Evolutionary conservation across 2,113 vertebrate genomes (phyloP).

Genomic region (Peromyscus maniculatus): DNA sequence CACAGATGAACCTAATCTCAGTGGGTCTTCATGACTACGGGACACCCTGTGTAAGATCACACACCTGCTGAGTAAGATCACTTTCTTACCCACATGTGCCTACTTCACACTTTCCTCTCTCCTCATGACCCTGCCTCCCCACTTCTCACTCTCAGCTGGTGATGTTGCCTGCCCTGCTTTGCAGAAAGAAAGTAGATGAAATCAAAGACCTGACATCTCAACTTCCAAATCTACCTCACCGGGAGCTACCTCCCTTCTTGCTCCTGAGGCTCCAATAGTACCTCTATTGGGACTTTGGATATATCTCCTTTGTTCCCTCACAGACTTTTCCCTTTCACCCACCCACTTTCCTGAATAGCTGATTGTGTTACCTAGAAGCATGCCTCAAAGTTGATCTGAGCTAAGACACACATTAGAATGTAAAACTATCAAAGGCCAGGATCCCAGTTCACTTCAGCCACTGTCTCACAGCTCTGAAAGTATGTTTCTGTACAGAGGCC

Average conservation of each 20-base stretch:
- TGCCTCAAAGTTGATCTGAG: neutral
- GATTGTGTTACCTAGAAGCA: neutral
- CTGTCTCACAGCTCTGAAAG: neutral
- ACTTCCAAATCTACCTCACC: neutral
- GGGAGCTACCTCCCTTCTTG: neutral
- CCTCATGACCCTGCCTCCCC: neutral
- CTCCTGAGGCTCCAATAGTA: neutral
- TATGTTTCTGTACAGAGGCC: accelerated
- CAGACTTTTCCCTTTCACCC: neutral
- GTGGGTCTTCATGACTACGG: neutral
- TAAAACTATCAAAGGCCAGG: neutral
- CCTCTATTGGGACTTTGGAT: neutral
- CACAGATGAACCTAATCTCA: neutral
- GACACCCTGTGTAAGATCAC: neutral
- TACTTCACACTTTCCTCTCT: neutral
- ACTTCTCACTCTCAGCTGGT: neutral
- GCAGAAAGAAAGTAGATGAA: neutral
- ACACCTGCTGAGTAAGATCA: neutral
- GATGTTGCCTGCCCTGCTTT: neutral
- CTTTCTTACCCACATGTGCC: neutral
- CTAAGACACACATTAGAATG: neutral
- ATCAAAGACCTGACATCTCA: neutral
- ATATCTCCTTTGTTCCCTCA: no score
- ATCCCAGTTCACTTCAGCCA: neutral
- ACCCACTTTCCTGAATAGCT: neutral